These are phyloP conservation scores for Bubo scandiacus DNA, from an alignment of 2,113 vertebrate species.

Conservation along the genomic window DNA sequence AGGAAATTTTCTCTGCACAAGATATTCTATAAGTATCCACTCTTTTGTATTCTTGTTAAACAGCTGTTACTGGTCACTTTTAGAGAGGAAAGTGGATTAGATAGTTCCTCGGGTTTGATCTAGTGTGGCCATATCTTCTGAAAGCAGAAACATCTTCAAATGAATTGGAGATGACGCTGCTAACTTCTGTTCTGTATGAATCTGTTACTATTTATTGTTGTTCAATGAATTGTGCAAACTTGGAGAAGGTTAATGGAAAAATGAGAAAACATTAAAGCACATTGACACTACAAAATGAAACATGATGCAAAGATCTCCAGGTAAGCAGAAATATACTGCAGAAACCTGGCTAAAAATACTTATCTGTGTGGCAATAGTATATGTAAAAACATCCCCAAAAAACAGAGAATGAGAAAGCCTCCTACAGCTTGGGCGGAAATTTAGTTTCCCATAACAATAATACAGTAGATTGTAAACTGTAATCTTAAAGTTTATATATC, in stretches of 20 bases:
- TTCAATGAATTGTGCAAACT: not conserved
- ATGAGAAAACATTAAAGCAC: not conserved
- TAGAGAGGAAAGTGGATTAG: not conserved
- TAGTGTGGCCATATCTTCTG: not conserved
- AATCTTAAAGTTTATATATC: not conserved
- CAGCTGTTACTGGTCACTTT: not conserved
- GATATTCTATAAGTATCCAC: not conserved
- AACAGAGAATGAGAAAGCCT: not conserved
- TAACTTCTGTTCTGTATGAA: not conserved
- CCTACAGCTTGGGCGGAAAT: not conserved
- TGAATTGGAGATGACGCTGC: not conserved
- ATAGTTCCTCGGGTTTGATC: not conserved
- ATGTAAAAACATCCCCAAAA: not conserved
- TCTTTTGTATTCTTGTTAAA: not conserved
- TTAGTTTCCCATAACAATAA: not conserved
- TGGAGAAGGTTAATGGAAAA: not conserved
- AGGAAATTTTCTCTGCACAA: not conserved
- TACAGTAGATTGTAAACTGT: not conserved
- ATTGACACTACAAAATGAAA: not conserved
- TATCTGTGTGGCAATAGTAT: not conserved
- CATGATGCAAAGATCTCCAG: not conserved
- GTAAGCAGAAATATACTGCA: not conserved
- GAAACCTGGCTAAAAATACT: not conserved
- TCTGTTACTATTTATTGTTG: not conserved
- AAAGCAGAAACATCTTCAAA: not conserved